A percentile compares a stretch with the other conserved stretches of the same genome.
These are phyloP conservation scores for Pterois miles DNA, from an alignment of 2,797 vertebrate genomes.

Conservation along the genomic window DNA sequence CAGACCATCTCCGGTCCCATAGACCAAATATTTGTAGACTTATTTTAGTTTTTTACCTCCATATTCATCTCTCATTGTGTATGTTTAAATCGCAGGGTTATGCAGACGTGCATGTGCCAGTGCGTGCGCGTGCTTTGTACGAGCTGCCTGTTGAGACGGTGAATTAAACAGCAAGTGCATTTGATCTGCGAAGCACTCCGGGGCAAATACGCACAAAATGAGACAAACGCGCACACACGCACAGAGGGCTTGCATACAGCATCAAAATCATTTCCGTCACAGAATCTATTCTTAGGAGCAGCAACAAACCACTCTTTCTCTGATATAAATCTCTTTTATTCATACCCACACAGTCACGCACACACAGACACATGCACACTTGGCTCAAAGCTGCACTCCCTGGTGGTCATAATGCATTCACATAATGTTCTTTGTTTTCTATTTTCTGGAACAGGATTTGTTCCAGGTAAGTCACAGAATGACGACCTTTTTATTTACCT, in stretches of 20 bases:
- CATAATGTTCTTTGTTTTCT: conserved; percentile 65
- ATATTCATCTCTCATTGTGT: conserved; percentile 60
- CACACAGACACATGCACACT: conserved; percentile 11
- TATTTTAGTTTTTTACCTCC: conserved; percentile 61
- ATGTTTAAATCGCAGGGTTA: conserved; percentile 53
- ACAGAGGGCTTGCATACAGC: conserved; percentile 56
- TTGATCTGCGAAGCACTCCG: conserved; percentile 79
- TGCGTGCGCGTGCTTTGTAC: conserved; percentile 64
- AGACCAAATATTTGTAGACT: conserved; percentile 69
- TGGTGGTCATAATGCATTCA: conserved; percentile 69
- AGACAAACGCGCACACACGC: conserved; percentile 11
- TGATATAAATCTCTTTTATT: conserved; percentile 75
- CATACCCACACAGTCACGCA: conserved; percentile 35
- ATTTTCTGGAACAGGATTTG: conserved; percentile 66
- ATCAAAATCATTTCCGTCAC: conserved; percentile 82
- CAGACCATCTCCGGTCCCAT: conserved; percentile 36
- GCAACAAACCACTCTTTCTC: conserved; percentile 71
- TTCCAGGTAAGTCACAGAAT: conserved; percentile 72
- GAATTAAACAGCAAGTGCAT: conserved; percentile 83
- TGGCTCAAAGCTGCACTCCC: conserved; percentile 61
- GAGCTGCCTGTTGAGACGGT: conserved; percentile 79
- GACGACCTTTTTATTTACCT: conserved; percentile 53
- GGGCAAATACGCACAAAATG: conserved; percentile 70
- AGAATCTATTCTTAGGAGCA: conserved; percentile 80
- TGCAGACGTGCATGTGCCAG: conserved; percentile 53